Evolutionary conservation across 2,888 invertebrate species (phyloP).

Genomic region (Metacarcinus magister): DNA sequence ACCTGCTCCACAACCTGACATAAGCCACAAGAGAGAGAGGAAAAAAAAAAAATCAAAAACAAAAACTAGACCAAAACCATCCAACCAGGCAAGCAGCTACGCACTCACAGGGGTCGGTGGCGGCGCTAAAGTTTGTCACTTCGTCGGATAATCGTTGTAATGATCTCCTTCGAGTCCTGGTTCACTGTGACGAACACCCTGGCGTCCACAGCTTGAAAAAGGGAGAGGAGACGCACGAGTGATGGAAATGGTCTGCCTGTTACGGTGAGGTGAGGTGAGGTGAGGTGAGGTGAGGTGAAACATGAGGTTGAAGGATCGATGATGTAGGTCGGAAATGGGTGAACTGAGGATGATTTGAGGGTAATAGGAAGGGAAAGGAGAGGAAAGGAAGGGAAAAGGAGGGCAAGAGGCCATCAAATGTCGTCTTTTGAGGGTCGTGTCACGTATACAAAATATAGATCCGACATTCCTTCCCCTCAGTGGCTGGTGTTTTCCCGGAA

Average conservation of each 20-base stretch:
- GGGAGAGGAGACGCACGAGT: background rate
- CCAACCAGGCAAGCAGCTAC: no score
- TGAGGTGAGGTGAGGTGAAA: background rate
- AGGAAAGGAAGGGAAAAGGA: background rate
- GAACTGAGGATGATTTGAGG: background rate
- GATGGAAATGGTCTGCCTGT: background rate
- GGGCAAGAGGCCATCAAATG: background rate
- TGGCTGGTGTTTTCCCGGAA: background rate
- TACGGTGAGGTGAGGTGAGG: background rate
- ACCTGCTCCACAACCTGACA: no score
- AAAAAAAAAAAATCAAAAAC: background rate
- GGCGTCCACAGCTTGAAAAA: conserved; percentile 39
- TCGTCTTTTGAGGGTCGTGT: background rate
- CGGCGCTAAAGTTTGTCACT: conserved; percentile 3
- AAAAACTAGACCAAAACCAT: background rate
- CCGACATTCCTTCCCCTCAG: background rate
- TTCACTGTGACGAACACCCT: background rate
- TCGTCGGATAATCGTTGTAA: background rate
- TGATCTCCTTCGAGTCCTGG: conserved; percentile 16
- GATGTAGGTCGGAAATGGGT: background rate
- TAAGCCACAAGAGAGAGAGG: no score
- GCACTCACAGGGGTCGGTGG: background rate
- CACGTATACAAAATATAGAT: background rate
- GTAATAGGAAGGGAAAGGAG: background rate
- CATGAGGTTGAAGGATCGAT: no score